Evolutionary conservation across 2,113 vertebrate genomes (phyloP), one percentile per base, ranked within the genome.

Genomic region (Ochotona princeps): DNA sequence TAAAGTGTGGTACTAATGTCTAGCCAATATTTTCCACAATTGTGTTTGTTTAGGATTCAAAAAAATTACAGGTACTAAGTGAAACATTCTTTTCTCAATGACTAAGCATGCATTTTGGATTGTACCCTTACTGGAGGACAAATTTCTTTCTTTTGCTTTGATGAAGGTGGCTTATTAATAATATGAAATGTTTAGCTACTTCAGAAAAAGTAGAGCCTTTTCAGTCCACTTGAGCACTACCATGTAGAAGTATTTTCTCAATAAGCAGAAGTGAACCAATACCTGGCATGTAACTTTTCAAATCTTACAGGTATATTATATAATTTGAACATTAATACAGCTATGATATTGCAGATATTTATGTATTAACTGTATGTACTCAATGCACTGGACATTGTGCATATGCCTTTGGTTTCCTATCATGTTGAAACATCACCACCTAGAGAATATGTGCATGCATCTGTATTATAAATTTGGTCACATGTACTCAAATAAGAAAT

Each of bases 401-500:
- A 44, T 32, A 69, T 7, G 23, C 35, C 44, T 86, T 28, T 74
- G 30, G 18, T 49, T 8, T 57, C 51, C 44, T 67, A 18, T 63
- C 2, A 60, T 8, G 26, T 47, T 65, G 51, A 21, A 72, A 57
- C 23, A 81, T 20, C 9, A 8, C 72, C 63, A 91, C 18, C 65
- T 76, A 76, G 32, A 90, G 61, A 91, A 78, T 70, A 47, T 11
- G 6, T 17, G 7, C 73, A 65, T 38, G 3, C 5, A 73, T 20
- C 63, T 66, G 10, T 65, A 69, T 87, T 65, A 69, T 87, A 87
- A 76, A n/a, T 66, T 60, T 47, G 38, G 20, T 89, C 38, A 76
- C 47, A 80, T 54, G 8, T 88, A 79, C 79, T 92, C 90, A 90
- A 74, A 57, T 18, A 57, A 57, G 23, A 90, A 65, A 84, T 13